phyloP scores from a whole-genome alignment of 2,888 invertebrate species.

The Trachelus tabidus region DNA sequence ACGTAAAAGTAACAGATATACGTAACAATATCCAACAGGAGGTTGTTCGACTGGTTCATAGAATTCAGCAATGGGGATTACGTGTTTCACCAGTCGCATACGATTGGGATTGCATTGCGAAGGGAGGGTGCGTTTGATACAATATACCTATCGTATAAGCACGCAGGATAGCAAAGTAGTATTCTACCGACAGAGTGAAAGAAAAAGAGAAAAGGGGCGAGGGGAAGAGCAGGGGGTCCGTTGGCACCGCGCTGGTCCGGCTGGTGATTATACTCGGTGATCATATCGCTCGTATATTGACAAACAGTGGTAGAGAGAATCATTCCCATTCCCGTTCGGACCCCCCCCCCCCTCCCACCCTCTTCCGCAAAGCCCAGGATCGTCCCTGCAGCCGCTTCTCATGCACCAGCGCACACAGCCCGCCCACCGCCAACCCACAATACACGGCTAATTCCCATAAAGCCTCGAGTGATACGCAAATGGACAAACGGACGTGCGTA shows the following conservation, averaged over 20 bases:
- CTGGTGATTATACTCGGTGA: conserved; percentile 62
- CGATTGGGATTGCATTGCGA: conserved; percentile 28
- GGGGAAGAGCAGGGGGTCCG: conserved; percentile 6
- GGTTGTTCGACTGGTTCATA: too few species aligned
- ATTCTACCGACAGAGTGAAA: conserved; percentile 55
- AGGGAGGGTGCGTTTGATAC: conserved; percentile 42
- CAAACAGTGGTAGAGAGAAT: conserved; percentile 53
- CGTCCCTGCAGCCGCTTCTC: conserved; percentile 40
- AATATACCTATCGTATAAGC: conserved; percentile 32
- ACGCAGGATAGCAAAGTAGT: conserved; percentile 42
- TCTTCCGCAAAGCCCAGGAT: conserved; percentile 1
- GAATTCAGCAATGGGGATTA: conserved; percentile 14
- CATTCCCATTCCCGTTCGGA: conserved; percentile 13
- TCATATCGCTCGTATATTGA: conserved; percentile 62
- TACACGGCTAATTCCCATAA: conserved; percentile 64
- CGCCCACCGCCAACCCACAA: conserved; percentile 62
- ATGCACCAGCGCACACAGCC: conserved; percentile 52
- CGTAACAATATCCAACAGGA: too few species aligned
- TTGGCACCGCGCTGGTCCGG: conserved; percentile 15
- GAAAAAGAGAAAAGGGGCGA: conserved; percentile 1
- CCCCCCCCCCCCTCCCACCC: conserved; percentile 15
- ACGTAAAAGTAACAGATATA: too few species aligned
- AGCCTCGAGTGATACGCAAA: conserved; percentile 61
- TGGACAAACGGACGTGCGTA: conserved; percentile 58
- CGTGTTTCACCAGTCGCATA: conserved; percentile 39